Conservation (phyloP, 2,113 vertebrate species). For the Otus sunia region DNA sequence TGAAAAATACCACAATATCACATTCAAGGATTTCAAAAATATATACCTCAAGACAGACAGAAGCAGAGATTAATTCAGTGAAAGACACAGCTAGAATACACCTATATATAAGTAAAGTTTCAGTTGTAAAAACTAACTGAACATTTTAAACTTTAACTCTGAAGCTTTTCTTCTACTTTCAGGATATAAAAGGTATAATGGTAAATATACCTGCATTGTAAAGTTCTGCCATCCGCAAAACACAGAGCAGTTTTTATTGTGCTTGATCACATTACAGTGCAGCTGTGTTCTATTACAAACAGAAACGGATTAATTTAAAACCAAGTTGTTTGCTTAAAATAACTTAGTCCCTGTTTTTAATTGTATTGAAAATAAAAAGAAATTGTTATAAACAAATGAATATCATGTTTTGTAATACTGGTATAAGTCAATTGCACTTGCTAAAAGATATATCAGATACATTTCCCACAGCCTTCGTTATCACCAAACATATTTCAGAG, state of each 20-base stretch:
- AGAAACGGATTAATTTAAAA: constrained; percentile 28
- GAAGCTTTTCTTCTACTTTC: neutral
- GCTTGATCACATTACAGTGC: neutral
- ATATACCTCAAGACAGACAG: neutral
- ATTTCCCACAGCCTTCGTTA: neutral
- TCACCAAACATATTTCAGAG: neutral
- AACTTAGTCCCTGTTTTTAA: constrained; percentile 30
- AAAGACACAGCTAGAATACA: neutral
- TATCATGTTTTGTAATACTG: neutral
- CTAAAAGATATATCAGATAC: neutral
- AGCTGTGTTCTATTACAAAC: constrained; percentile 12
- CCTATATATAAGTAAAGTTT: neutral
- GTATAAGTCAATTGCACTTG: neutral
- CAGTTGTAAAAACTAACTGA: neutral
- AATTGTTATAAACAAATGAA: neutral
- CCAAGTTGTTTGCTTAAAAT: constrained; percentile 37
- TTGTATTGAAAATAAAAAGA: constrained; percentile 31
- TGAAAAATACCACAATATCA: neutral
- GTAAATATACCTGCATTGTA: neutral
- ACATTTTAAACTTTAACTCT: neutral
- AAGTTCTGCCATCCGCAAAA: neutral
- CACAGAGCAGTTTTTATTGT: neutral
- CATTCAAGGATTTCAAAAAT: neutral
- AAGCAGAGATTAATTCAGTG: neutral
- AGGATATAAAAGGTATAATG: neutral